A percentile compares a stretch with the other conserved stretches of the same genome.
These are phyloP conservation scores for Mormyrops attenuatus DNA, from an alignment of 2,797 vertebrate species.

Conservation along the genomic window DNA sequence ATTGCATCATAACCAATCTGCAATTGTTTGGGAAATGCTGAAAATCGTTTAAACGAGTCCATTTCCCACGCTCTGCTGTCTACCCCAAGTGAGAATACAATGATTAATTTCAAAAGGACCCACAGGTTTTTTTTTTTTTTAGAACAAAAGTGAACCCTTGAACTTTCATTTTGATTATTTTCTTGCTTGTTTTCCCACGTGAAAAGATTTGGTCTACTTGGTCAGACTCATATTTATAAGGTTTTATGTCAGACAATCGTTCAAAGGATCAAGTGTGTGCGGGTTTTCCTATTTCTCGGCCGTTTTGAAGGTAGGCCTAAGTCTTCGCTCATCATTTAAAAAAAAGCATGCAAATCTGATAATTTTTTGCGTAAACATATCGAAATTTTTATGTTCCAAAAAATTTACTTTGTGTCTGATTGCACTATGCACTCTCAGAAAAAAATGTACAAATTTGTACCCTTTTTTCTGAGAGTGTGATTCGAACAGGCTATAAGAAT, in stretches of 20 bases:
- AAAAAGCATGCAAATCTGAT: background rate
- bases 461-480: no score
- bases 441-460: no score
- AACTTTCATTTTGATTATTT: conserved; percentile 48
- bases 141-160: conserved; percentile 53
- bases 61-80: background rate
- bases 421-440: background rate
- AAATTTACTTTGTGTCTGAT: background rate
- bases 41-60: background rate
- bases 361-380: background rate
- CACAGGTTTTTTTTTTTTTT: conserved; percentile 26
- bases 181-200: conserved; percentile 33
- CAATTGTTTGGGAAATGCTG: background rate
- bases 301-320: background rate
- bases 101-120: conserved; percentile 37
- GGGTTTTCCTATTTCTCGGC: background rate
- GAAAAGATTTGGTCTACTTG: conserved; percentile 16
- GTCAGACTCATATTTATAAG: background rate
- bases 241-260: background rate
- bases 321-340: background rate
- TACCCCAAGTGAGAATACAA: conserved; percentile 15
- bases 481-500: no score
- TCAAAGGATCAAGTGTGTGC: background rate
- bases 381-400: background rate
- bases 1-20: background rate